Evolutionary conservation across 2,888 invertebrate genomes (phyloP), one percentile per base, ranked within the genome.

Genomic region (Campoplex capitator): DNA sequence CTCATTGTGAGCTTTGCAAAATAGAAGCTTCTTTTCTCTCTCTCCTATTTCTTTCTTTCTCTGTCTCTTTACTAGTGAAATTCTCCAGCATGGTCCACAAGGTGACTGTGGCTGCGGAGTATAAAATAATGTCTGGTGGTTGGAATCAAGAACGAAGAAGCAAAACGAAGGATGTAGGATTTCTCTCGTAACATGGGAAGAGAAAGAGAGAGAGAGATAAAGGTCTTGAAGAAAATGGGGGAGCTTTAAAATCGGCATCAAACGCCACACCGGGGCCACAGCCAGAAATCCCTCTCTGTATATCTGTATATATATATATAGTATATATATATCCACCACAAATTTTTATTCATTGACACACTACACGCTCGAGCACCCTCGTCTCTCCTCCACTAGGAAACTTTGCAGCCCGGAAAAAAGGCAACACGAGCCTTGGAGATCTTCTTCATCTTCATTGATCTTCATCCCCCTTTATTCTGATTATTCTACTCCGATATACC

Each of bases 261-360:
- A 94, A 93, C 91, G 91, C 90, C 83, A 84, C 68, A 79, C 45
- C 76, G 70, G 58, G 75, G 85, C 89, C 85, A 73, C 73, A 56
- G 82, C 67, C 80, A 38, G n/a, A 81, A 71, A 62, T 90, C 89
- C 91, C 91, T 91, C 92, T 91, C n/a, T 62, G 35, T 42, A 62
- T 62, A 48, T 76, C n/a, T 62, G 38, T 42, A 71, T 70, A 48
- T 76, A 48, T 70, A 71, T 90, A n/a, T n/a, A n/a, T n/a, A n/a
- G n/a, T n/a, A n/a, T n/a, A n/a, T n/a, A n/a, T n/a, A n/a, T n/a
- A n/a, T n/a, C n/a, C n/a, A 88, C 90, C 91, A 90, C 92, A 93
- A 93, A 93, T 94, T 94, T 93, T 93, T 93, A 94, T 94, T 94
- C 94, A 94, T 94, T 93, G 93, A 93, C 94, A 93, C 94, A 93